These are phyloP conservation scores for Plebejus argus DNA, from an alignment of 2,888 invertebrate species.

Conservation along the genomic window DNA sequence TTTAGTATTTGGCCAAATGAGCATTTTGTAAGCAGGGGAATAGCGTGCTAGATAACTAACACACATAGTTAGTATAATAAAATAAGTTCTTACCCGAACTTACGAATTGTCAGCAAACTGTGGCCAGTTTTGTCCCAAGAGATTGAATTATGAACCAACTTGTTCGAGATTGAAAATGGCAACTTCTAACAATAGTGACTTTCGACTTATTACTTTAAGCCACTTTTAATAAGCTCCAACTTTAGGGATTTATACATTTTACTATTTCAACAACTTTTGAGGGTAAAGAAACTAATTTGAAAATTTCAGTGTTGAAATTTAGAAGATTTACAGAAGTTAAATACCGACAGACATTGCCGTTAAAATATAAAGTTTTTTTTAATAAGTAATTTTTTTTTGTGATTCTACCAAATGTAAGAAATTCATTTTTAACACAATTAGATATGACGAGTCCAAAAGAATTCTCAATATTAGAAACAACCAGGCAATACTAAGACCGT, in stretches of 20 bases:
- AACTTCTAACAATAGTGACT: slow-evolving; percentile 47
- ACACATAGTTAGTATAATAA: slow-evolving; percentile 43
- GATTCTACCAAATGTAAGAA: too few relatives aligned
- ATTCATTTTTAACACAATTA: too few relatives aligned
- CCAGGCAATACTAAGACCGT: too few relatives aligned
- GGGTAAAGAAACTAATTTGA: not conserved
- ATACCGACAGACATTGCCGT: too few relatives aligned
- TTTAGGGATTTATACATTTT: not conserved
- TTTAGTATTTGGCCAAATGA: not conserved
- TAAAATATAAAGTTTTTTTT: too few relatives aligned
- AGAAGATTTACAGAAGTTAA: not conserved
- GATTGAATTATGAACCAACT: slow-evolving; percentile 66
- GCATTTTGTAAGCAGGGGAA: slow-evolving; percentile 22
- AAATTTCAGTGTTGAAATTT: not conserved
- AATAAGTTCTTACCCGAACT: slow-evolving; percentile 48
- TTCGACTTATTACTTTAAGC: slow-evolving; percentile 38
- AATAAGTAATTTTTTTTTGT: too few relatives aligned
- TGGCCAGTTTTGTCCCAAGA: slow-evolving; percentile 52
- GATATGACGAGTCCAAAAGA: too few relatives aligned
- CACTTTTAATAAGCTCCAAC: slow-evolving; percentile 10
- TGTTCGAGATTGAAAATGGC: slow-evolving; percentile 65
- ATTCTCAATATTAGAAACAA: too few relatives aligned
- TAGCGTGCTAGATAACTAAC: slow-evolving; percentile 18
- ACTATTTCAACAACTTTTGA: not conserved
- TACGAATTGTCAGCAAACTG: slow-evolving; percentile 51